Evolutionary conservation across 2,113 vertebrate species (phyloP).

Genomic region (Thymallus thymallus): DNA sequence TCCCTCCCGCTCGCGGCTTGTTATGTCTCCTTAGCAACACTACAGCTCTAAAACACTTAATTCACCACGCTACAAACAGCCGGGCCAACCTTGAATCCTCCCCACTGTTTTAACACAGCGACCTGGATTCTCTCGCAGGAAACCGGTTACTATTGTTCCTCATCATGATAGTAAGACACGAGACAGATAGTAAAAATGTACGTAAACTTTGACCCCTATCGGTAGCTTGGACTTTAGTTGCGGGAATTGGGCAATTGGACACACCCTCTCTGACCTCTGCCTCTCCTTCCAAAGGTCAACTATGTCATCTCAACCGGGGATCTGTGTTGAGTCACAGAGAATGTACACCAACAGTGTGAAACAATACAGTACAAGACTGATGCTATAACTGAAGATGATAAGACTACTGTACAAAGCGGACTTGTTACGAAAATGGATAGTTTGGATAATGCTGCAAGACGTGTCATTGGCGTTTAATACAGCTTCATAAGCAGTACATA

Average conservation of each 20-base stretch:
- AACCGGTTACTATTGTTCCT: background rate
- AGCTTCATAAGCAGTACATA: too few species aligned
- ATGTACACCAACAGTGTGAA: too few species aligned
- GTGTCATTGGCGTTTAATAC: too few species aligned
- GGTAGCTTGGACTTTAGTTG: background rate
- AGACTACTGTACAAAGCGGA: too few species aligned
- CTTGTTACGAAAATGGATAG: too few species aligned
- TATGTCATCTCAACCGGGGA: too few species aligned
- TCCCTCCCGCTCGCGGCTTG: background rate
- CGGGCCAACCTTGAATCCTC: background rate
- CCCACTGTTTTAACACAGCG: background rate
- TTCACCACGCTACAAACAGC: background rate
- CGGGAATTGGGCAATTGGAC: background rate
- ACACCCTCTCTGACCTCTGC: background rate
- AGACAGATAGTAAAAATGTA: background rate
- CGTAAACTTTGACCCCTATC: background rate
- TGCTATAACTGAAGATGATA: too few species aligned
- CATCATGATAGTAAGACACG: background rate
- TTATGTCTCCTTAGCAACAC: constrained; percentile 4
- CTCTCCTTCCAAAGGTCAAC: background rate
- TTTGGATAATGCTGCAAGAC: too few species aligned
- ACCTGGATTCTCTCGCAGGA: background rate
- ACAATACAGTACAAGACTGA: too few species aligned
- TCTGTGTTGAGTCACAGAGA: too few species aligned
- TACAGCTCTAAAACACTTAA: background rate